A percentile compares a stretch with the other conserved stretches of the same genome.
These are phyloP conservation scores for Amazona vittata DNA, from an alignment of 2,113 vertebrate species.

Conservation along the genomic window DNA sequence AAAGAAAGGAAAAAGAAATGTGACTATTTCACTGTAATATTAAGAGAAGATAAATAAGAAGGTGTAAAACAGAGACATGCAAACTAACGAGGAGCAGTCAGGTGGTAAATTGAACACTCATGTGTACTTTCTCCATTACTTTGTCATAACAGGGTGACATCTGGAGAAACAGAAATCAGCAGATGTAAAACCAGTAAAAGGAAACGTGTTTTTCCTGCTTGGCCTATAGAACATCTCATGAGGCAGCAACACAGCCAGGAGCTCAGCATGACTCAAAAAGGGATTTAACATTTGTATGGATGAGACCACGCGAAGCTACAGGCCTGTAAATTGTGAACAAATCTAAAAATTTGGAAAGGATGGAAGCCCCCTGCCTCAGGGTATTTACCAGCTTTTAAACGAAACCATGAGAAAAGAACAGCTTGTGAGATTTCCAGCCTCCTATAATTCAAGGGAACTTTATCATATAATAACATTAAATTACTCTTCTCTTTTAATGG, in stretches of 20 bases:
- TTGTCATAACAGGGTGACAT: neutral
- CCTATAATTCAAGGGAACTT: neutral
- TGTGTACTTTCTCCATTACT: neutral
- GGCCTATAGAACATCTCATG: neutral
- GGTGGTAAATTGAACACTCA: neutral
- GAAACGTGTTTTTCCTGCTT: neutral
- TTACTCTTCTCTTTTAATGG: neutral
- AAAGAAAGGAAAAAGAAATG: neutral
- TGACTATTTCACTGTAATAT: neutral
- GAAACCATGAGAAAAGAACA: neutral
- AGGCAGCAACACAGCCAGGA: neutral
- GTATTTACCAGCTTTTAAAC: neutral
- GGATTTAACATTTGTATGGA: neutral
- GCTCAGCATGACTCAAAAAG: neutral
- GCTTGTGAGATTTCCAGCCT: neutral
- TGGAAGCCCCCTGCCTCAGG: neutral
- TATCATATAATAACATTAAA: neutral
- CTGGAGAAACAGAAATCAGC: conserved; percentile 4
- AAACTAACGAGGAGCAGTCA: neutral
- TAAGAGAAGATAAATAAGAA: conserved; percentile 20
- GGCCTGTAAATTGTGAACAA: neutral
- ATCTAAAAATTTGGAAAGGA: neutral
- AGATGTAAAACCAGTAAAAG: neutral
- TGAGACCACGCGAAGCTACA: neutral
- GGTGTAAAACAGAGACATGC: neutral